Percentiles rank a stretch among this genome's conserved stretches.
Conservation (phyloP, 53 echinoderm and acorn worm species). For the Luidia sarsii region DNA sequence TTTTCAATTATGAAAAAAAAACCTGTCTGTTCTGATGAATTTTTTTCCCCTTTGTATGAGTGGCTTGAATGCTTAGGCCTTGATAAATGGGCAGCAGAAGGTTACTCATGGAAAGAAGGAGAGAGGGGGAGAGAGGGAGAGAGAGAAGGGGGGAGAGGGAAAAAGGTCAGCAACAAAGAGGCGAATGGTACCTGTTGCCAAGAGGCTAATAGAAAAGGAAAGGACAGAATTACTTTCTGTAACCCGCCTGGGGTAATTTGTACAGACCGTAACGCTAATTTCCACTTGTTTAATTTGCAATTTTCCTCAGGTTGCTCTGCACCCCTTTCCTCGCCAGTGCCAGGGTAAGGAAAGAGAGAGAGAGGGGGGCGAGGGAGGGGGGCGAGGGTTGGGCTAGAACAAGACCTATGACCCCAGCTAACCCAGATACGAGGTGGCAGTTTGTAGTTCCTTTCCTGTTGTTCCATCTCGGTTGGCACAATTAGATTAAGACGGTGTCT, state of each 20-base stretch:
- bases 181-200: conserved; percentile 37
- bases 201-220: conserved; percentile 32
- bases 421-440: conserved; percentile 44
- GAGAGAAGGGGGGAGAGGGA: background rate
- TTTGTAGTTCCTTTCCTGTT: conserved; percentile 48
- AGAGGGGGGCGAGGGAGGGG: background rate
- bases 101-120: too few relatives aligned
- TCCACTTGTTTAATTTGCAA: conserved; percentile 53
- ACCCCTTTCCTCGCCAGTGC: background rate
- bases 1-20: too few relatives aligned
- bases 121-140: background rate
- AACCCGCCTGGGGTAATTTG: conserved; percentile 48
- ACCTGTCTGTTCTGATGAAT: too few relatives aligned
- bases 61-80: conserved; percentile 28
- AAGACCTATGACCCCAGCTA: conserved; percentile 31
- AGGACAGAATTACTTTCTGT: conserved; percentile 42
- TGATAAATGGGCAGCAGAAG: background rate
- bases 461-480: conserved; percentile 45
- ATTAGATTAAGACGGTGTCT: conserved; percentile 49
- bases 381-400: background rate
- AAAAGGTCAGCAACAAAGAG: too few relatives aligned
- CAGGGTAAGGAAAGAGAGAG: too few relatives aligned
- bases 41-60: too few relatives aligned
- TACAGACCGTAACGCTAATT: conserved; percentile 54
- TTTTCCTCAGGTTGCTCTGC: conserved; percentile 15